These are phyloP conservation scores for Crypturellus tataupa DNA, from an alignment of 2,797 vertebrate species.

Conservation along the genomic window DNA sequence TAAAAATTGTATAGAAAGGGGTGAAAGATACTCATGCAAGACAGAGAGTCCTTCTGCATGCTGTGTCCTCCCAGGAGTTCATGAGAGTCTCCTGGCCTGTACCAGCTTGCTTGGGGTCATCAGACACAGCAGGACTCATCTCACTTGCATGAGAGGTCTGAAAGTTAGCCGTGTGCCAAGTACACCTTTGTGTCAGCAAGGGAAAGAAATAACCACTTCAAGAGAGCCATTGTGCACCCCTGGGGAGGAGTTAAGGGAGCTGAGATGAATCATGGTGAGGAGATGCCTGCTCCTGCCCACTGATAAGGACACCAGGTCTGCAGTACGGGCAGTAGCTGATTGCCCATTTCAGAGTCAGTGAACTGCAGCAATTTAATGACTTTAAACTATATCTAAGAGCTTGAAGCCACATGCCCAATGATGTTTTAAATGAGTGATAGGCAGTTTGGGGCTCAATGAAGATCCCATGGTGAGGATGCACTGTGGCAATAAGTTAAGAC, in stretches of 20 bases:
- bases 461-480: not conserved
- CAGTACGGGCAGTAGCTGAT: fast-evolving
- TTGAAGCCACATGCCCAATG: conserved; percentile 8
- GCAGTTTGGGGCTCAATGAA: not conserved
- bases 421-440: not conserved
- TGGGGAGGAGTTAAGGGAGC: not conserved
- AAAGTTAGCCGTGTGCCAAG: not conserved
- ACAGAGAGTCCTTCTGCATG: not conserved
- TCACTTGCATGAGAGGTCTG: not conserved
- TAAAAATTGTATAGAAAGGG: not conserved
- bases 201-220: not conserved
- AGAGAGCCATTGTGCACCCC: not conserved
- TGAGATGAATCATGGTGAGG: not conserved
- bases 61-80: not conserved
- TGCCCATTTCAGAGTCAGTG: not conserved
- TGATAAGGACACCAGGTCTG: fast-evolving
- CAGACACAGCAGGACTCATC: not conserved
- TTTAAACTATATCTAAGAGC: not conserved
- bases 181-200: not conserved
- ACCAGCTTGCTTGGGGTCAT: not conserved
- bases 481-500: not conserved
- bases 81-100: not conserved
- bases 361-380: not conserved
- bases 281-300: not conserved
- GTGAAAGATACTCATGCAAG: not conserved